phyloP scores from a whole-genome alignment of 2,113 vertebrate genomes.

The Mesocricetus auratus region DNA sequence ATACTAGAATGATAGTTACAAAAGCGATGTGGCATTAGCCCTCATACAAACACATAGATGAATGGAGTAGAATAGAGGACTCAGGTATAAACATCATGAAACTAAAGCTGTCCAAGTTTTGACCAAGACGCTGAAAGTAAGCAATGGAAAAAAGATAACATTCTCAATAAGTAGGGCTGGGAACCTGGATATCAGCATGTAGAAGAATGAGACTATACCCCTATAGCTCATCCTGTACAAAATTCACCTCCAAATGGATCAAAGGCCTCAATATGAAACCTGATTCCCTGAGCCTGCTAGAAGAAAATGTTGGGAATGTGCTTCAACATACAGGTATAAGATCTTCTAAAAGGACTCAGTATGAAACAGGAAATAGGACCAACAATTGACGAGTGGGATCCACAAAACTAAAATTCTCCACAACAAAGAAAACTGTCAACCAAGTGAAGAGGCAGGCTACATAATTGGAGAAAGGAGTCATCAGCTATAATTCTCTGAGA shows the following conservation, averaged over 20 bases:
- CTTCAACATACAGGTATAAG: no score
- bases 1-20: not conserved
- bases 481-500: not conserved
- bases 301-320: no score
- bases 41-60: not conserved
- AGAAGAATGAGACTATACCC: not conserved
- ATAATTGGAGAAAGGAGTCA: not conserved
- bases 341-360: not conserved
- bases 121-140: not conserved
- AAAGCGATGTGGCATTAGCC: not conserved
- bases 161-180: not conserved
- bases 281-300: no score
- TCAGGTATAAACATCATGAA: not conserved
- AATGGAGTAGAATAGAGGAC: not conserved
- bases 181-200: not conserved
- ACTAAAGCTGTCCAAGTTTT: not conserved
- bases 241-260: not conserved
- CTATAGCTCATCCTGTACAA: not conserved
- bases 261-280: not conserved
- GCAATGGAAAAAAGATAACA: not conserved
- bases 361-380: no score
- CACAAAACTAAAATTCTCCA: not conserved
- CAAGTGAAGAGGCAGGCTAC: not conserved
- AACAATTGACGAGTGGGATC: not conserved
- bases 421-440: not conserved